A percentile compares a stretch with the other conserved stretches of the same genome.
Conservation (phyloP, 2,888 invertebrate species). For the Agrochola litura region DNA sequence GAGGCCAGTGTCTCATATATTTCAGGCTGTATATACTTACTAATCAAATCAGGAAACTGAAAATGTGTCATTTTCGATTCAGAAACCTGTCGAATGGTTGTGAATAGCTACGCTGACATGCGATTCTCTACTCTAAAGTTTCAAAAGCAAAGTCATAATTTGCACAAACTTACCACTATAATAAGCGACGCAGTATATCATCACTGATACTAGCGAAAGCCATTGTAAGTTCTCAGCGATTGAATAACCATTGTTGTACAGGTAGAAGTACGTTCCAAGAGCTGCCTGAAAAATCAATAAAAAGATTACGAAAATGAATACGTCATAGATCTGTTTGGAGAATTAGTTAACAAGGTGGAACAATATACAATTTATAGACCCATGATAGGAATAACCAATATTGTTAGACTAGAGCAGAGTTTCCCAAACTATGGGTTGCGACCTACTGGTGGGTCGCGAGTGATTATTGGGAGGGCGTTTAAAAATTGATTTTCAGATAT, state of each 20-base stretch:
- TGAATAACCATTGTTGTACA: neutral
- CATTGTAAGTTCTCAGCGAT: constrained; percentile 1
- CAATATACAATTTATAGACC: neutral
- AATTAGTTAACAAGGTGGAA: neutral
- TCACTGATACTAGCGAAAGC: constrained; percentile 72
- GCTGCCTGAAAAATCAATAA: neutral
- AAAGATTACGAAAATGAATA: neutral
- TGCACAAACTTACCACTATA: constrained; percentile 56
- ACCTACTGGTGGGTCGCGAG: no score
- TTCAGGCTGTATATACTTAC: no score
- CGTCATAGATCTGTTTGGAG: neutral
- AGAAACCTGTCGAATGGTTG: no score
- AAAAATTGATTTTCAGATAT: no score
- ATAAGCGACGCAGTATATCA: constrained; percentile 73
- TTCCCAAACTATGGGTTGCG: no score
- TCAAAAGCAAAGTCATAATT: neutral
- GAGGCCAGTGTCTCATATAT: neutral
- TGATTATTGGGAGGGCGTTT: no score
- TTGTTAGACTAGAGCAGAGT: neutral
- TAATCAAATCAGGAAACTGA: no score
- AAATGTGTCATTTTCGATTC: no score
- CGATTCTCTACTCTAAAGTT: neutral
- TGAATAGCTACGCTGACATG: neutral
- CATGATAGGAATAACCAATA: neutral
- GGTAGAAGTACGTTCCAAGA: constrained; percentile 12